Evolutionary conservation across 2,113 vertebrate species (phyloP), one percentile per base, ranked within the genome.

Genomic region (Psilopsiagon aurifrons): DNA sequence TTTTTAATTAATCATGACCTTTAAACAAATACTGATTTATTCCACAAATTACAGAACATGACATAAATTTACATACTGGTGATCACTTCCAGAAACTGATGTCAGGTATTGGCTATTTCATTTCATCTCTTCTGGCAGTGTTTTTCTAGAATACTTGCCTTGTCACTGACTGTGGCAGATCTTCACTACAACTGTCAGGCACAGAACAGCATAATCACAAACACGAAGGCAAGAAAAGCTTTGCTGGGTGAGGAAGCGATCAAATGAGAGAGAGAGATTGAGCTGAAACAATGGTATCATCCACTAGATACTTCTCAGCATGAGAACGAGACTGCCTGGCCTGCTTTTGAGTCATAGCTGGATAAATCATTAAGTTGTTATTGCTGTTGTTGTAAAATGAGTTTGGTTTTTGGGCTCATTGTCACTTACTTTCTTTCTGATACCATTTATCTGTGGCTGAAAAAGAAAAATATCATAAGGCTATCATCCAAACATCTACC

Each of bases 171-270:
- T 78, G 81, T 82, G 71, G 55, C 52, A 49, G 78, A 71, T 68
- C 83, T 93, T 94, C 80, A 86, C 90, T 92, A 89, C 52, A 92
- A 37, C 73, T 95, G 86, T 82, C 66, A 86, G 52, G 44, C 73
- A 86, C 41, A 79, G 64, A 86, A 92, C 87, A 75, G 33, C 52
- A 81, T 39, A 90, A 71, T 82, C 52, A 52, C 80, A 94, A 91
- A 86, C 49, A 60, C 2, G 27, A 86, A 96, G 46, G 43, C 60
- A 84, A 86, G 37, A 60, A 88, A 90, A 92, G 19, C 51, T 90
- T 84, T 96, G 64, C 80, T 81, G 24, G 27, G 39, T 1, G 7
- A 96, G 60, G 77, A 74, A 43, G n/a, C 84, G 43, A 51, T 46
- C 55, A 49, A 67, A 22, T 43, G 17, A 77, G 64, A 85, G 43